These are phyloP conservation scores for Anolis carolinensis DNA, from an alignment of 2,113 vertebrate species.

Conservation along the genomic window DNA sequence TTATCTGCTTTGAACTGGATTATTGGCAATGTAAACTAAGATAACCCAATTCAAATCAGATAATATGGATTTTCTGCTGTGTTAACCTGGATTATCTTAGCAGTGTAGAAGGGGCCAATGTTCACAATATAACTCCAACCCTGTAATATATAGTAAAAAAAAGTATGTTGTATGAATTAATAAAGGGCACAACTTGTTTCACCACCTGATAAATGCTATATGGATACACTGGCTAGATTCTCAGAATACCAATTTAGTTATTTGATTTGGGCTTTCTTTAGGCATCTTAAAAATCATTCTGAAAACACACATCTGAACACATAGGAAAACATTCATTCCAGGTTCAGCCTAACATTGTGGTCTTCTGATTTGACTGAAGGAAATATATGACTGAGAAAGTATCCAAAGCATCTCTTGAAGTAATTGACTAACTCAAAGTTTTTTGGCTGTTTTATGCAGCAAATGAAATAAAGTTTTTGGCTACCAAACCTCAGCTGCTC, in stretches of 20 bases:
- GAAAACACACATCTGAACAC: neutral
- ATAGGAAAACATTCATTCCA: neutral
- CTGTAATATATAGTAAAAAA: neutral
- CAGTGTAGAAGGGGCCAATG: too few relatives aligned
- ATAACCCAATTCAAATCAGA: too few relatives aligned
- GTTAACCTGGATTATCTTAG: too few relatives aligned
- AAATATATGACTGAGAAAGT: neutral
- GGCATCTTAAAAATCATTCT: neutral
- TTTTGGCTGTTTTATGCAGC: slow-evolving; percentile 29
- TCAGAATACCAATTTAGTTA: neutral
- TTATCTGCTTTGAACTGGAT: too few relatives aligned
- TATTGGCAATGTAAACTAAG: too few relatives aligned
- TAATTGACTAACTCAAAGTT: neutral
- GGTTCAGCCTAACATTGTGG: neutral
- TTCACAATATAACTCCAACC: neutral
- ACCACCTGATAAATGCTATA: neutral
- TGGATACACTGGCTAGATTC: neutral
- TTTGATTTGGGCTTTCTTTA: too few relatives aligned
- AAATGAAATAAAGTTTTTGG: slow-evolving; percentile 65
- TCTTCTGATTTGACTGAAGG: neutral
- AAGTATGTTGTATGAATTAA: neutral
- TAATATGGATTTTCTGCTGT: too few relatives aligned
- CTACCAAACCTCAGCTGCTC: slow-evolving; percentile 53
- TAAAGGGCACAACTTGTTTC: neutral
- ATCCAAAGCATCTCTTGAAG: slow-evolving; percentile 25